A percentile compares a stretch with the other conserved stretches of the same genome.
Conservation (phyloP, 2,797 vertebrate species). For the Enteromius trimaculatus region DNA sequence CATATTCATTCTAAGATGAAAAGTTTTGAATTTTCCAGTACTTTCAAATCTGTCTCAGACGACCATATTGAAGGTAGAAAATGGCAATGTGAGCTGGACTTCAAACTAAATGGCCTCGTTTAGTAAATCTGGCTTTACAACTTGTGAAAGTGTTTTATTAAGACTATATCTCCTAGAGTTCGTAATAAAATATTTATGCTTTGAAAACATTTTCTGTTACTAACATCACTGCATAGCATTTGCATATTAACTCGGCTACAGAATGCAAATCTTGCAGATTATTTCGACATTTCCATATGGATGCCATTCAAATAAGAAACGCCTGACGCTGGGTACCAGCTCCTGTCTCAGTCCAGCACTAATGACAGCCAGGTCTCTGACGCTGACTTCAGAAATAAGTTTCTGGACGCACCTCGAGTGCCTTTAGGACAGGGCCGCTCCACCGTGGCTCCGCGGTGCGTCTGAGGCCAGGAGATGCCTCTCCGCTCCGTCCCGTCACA, state of each 20-base stretch:
- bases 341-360: not conserved
- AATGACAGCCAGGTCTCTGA: not conserved
- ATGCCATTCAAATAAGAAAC: not conserved
- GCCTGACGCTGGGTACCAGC: not conserved
- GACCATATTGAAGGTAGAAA: not conserved
- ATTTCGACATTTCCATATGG: not conserved
- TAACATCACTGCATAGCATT: not conserved
- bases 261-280: not conserved
- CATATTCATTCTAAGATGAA: no score
- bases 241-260: not conserved
- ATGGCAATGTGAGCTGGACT: no score
- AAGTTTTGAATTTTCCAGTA: no score
- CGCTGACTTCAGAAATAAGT: not conserved
- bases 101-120: not conserved
- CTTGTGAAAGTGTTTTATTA: not conserved
- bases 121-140: not conserved
- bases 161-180: not conserved
- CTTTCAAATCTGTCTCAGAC: no score
- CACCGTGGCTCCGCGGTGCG: slow-evolving; percentile 89
- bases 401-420: slow-evolving; percentile 85
- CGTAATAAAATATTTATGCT: not conserved
- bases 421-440: slow-evolving; percentile 98
- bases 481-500: slow-evolving; percentile 87
- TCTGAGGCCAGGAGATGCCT: slow-evolving; percentile 95
- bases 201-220: not conserved